A percentile compares a stretch with the other conserved stretches of the same genome.
Conservation (phyloP, 2,113 vertebrate genomes). For the Malurus melanocephalus region DNA sequence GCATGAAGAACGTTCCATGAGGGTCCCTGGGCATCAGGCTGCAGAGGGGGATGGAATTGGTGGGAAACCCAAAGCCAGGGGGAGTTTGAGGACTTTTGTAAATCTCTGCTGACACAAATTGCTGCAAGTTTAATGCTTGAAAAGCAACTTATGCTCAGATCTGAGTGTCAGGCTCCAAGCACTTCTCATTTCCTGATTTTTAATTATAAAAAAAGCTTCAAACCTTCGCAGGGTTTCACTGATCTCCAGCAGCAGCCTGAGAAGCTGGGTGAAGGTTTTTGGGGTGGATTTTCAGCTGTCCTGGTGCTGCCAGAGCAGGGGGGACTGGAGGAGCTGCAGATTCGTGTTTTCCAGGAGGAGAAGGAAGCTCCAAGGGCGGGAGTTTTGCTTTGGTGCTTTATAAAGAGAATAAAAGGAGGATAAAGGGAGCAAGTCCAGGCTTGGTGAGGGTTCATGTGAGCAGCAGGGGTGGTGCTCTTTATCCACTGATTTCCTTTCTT, state of each 20-base stretch:
- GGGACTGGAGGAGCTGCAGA: background rate
- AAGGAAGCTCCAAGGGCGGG: background rate
- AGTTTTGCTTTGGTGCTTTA: background rate
- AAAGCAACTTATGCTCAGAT: background rate
- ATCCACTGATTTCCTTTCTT: background rate
- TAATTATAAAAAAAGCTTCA: background rate
- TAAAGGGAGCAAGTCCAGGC: background rate
- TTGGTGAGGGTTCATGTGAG: background rate
- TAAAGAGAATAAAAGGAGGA: background rate
- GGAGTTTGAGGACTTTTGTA: background rate
- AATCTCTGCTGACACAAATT: background rate
- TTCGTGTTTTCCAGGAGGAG: background rate
- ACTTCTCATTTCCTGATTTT: background rate
- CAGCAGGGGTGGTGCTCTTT: background rate
- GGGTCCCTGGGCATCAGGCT: background rate
- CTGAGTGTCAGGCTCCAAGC: accelerated
- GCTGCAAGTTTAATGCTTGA: accelerated
- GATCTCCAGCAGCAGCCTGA: accelerated
- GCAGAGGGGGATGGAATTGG: background rate
- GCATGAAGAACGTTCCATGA: background rate
- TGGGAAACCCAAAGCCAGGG: background rate
- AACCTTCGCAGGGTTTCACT: background rate
- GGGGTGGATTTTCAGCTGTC: background rate
- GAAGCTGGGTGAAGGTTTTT: background rate
- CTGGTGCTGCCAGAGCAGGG: background rate